Evolutionary conservation across 2,113 vertebrate genomes (phyloP).

Genomic region (Aix galericulata): DNA sequence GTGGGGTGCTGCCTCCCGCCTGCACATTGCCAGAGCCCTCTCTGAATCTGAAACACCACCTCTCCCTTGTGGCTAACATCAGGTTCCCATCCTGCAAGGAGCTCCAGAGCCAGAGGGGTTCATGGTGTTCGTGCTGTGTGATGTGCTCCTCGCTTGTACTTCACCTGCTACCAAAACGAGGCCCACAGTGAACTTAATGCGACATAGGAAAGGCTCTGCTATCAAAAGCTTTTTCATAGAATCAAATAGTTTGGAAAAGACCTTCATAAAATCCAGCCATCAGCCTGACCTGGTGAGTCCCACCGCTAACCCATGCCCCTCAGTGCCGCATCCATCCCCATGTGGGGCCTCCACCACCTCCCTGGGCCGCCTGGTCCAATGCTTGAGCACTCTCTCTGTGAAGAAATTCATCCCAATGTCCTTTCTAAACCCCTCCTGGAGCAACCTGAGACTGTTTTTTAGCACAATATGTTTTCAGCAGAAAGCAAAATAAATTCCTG

Average conservation of each 20-base stretch:
- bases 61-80: neutral
- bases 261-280: neutral
- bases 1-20: neutral
- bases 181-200: neutral
- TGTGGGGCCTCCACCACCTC: neutral
- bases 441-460: neutral
- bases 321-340: neutral
- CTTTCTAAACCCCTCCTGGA: neutral
- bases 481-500: neutral
- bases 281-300: neutral
- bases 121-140: neutral
- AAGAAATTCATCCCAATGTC: neutral
- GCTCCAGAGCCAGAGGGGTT: neutral
- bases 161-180: neutral
- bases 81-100: neutral
- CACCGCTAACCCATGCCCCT: neutral
- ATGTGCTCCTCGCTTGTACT: neutral
- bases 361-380: neutral
- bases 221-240: neutral
- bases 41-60: neutral
- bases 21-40: neutral
- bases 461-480: neutral
- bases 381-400: neutral
- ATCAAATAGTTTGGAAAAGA: neutral
- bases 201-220: neutral